These are phyloP conservation scores for Erethizon dorsatum DNA, from an alignment of 2,797 vertebrate genomes.

Conservation along the genomic window DNA sequence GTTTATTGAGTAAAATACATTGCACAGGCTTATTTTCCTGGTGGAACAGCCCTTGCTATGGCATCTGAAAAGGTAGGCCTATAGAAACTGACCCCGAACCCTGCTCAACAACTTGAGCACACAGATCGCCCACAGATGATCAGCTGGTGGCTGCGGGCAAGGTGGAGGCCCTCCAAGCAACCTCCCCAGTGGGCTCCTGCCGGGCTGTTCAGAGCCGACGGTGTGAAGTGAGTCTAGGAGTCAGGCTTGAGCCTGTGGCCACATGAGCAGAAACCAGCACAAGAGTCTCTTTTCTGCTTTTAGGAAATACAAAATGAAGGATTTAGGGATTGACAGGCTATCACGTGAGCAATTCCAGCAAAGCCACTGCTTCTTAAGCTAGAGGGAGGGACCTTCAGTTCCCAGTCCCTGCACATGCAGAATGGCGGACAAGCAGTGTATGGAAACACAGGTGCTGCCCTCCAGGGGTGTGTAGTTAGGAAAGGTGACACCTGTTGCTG, in stretches of 20 bases:
- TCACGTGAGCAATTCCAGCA: background rate
- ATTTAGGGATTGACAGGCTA: background rate
- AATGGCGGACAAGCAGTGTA: too few relatives aligned
- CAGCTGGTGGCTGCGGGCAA: background rate
- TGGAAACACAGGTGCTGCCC: background rate
- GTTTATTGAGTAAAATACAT: background rate
- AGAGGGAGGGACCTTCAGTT: background rate
- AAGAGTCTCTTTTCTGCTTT: background rate
- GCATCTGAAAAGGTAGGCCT: background rate
- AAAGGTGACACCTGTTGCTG: background rate
- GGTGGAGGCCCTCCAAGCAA: background rate
- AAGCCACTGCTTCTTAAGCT: background rate
- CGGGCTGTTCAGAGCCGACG: background rate
- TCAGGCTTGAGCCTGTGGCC: background rate
- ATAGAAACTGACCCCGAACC: background rate
- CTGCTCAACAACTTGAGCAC: background rate
- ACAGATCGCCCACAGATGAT: background rate
- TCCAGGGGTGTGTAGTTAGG: background rate
- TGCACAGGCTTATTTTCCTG: background rate
- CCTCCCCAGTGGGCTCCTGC: background rate
- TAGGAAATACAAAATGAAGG: slow-evolving; percentile 6
- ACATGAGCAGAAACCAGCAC: background rate
- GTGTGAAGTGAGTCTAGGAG: background rate
- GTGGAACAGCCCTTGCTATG: background rate
- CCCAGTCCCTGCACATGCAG: background rate